phyloP scores from a whole-genome alignment of 1,140 invertebrate species.

The Chionoecetes opilio region DNA sequence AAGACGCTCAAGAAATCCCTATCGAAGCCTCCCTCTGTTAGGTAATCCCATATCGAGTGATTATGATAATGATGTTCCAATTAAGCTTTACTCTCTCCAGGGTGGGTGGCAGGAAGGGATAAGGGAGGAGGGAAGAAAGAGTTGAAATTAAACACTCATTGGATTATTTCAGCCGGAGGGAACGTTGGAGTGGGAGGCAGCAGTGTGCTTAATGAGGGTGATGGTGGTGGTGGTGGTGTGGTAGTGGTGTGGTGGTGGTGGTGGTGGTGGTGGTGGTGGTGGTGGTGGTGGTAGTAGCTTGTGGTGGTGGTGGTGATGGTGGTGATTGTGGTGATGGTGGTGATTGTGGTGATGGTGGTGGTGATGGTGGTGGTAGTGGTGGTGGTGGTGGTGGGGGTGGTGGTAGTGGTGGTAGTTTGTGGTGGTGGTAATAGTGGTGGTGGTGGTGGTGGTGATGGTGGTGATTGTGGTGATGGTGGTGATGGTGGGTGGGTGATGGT shows the following conservation, averaged over 20 bases:
- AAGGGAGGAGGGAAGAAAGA: slow-evolving; percentile 10
- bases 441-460: no score
- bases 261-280: not conserved
- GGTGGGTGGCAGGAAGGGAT: not conserved
- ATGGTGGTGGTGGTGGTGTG: not conserved
- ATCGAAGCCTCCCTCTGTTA: not conserved
- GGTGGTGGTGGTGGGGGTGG: no score
- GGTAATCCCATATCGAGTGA: slow-evolving; percentile 28
- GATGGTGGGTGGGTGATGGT: no score
- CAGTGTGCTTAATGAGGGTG: not conserved
- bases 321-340: not conserved
- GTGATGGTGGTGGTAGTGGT: no score
- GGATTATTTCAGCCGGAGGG: not conserved
- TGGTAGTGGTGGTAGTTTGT: no score
- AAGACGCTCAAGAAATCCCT: not conserved
- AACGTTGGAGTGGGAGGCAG: not conserved
- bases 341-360: no score
- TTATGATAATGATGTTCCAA: slow-evolving; percentile 12
- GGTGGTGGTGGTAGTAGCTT: not conserved
- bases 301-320: not conserved
- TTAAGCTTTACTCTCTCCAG: slow-evolving; percentile 13
- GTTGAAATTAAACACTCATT: slow-evolving; percentile 9
- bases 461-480: no score
- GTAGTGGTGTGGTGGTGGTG: no score
- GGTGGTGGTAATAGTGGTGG: no score